These are phyloP conservation scores for Drosophila planitibia DNA, from an alignment of 2,888 invertebrate species.

Conservation along the genomic window DNA sequence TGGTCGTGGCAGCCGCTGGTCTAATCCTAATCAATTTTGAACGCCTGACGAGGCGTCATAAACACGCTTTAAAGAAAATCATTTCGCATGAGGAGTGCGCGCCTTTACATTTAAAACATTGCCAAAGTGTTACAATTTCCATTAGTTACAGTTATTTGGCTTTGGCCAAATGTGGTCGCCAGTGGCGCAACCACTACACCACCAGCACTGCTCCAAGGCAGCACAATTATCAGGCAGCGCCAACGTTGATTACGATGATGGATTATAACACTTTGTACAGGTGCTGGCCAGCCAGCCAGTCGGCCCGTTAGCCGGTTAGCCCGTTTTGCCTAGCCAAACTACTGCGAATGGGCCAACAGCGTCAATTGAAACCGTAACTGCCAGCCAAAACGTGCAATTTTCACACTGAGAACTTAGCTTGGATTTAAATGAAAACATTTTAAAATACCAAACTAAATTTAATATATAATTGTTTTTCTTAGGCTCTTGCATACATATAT, in stretches of 20 bases:
- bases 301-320: conserved; percentile 5
- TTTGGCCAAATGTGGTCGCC: conserved; percentile 60
- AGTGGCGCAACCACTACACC: conserved; percentile 64
- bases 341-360: conserved; percentile 16
- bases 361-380: conserved; percentile 35
- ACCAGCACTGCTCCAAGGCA: conserved; percentile 36
- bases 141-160: conserved; percentile 80
- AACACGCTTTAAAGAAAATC: conserved; percentile 74
- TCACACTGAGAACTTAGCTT: background rate
- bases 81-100: conserved; percentile 52
- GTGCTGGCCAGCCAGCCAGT: conserved; percentile 23
- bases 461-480: background rate
- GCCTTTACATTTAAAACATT: conserved; percentile 65
- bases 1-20: conserved; percentile 45
- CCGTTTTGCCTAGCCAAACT: conserved; percentile 21
- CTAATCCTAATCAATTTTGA: conserved; percentile 79
- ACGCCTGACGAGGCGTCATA: conserved; percentile 80
- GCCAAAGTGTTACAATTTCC: conserved; percentile 81
- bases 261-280: conserved; percentile 77
- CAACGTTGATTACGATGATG: conserved; percentile 78
- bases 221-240: conserved; percentile 71
- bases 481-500: background rate
- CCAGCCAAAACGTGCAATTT: conserved; percentile 34
- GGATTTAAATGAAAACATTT: background rate
- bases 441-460: background rate